Evolutionary conservation across 2,797 vertebrate genomes (phyloP), one percentile per base, ranked within the genome.

Genomic region (Rousettus madagascariensis): DNA sequence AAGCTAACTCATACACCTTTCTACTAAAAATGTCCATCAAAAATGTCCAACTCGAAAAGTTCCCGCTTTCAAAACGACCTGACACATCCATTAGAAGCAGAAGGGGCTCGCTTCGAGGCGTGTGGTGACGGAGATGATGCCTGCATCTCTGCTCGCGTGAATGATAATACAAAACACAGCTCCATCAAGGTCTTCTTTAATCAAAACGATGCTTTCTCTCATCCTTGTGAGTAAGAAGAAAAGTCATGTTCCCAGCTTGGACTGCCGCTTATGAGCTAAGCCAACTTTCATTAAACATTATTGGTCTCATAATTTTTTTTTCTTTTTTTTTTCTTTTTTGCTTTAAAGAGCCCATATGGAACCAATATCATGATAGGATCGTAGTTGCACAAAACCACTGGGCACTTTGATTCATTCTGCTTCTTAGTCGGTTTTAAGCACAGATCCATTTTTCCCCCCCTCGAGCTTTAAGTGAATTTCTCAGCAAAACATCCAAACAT

Each of bases 211-310:
- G 84, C 97, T 98, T 86, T 95, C 98, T 98, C 97, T 97, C 96
- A 97, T 97, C 94, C 89, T 75, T 95, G 89, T 97, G 93, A 96
- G 95, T 84, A 97, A 96, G 96, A 95, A 90, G 96, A 75, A 95
- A 95, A 97, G 80, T 87, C 85, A 66, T 74, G 69, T 96, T 96
- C 96, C 90, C 86, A 95, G 90, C 96, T 92, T 89, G 95, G 0
- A 79, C 94, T 33, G 33, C 33, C 33, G 95, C 90, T 97, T 94
- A 86, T 96, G 91, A 98, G 91, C 97, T 92, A 97, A 97, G 98
- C 97, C 98, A 98, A 98, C 96, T 98, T 98, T 98, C 98, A 98
- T 98, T 98, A 98, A 98, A 98, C 98, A 98, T 98, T 98, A 98
- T 98, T 98, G 96, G 98, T 96, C 98, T 98, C 97, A 96, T 98